Conservation (phyloP, 92 coral and sea anemone species). For the Epizoanthus fatuus region DNA sequence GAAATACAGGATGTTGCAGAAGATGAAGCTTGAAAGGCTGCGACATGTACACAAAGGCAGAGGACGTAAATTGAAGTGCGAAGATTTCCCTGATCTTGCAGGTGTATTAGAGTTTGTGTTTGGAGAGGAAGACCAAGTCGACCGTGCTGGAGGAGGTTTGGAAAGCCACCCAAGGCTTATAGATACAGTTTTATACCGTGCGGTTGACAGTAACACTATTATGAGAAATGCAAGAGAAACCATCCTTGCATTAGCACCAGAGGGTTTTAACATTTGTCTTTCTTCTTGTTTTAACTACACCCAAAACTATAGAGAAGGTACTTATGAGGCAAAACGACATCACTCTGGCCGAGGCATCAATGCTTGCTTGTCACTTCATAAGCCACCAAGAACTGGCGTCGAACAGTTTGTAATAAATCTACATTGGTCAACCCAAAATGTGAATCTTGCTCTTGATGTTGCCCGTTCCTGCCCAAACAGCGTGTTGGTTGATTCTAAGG, state of each 20-base stretch:
- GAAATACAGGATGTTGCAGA: background rate
- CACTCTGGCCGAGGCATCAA: conserved; percentile 66
- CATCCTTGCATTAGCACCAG: conserved; percentile 45
- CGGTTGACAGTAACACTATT: conserved; percentile 41
- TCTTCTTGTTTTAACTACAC: conserved; percentile 70
- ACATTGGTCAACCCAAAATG: conserved; percentile 44
- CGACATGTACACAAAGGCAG: conserved; percentile 50
- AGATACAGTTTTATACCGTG: conserved; percentile 34
- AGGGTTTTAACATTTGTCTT: conserved; percentile 45
- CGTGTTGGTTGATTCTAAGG: conserved; percentile 70
- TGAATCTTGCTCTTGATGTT: conserved; percentile 69
- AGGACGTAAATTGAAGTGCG: conserved; percentile 51
- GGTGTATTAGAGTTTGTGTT: conserved; percentile 44
- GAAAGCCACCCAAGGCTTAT: conserved; percentile 65
- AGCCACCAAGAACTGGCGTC: conserved; percentile 76
- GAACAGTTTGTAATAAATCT: background rate
- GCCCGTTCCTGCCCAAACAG: conserved; percentile 15
- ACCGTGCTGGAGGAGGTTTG: conserved; percentile 48
- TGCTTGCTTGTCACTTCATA: conserved; percentile 72
- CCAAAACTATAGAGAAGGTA: conserved; percentile 49
- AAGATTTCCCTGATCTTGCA: conserved; percentile 62
- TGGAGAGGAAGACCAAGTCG: conserved; percentile 44
- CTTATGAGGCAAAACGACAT: conserved; percentile 58
- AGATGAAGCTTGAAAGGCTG: conserved; percentile 44
- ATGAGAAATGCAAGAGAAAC: conserved; percentile 69